These are phyloP conservation scores for Tetramorium alpestre DNA, from an alignment of 1,140 invertebrate species.

Conservation along the genomic window DNA sequence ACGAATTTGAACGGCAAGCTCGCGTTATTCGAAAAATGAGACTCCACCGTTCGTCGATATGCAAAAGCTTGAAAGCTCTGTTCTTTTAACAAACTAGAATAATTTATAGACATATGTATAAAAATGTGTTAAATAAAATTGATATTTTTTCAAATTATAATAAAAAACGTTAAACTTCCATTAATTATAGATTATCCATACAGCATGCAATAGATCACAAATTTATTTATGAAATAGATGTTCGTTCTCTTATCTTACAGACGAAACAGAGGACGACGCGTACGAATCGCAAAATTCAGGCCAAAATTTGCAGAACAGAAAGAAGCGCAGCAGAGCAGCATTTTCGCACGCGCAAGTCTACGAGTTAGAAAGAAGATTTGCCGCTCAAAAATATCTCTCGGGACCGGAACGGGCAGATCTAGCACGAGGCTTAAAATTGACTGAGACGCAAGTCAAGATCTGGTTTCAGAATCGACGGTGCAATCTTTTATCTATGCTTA, in stretches of 20 bases:
- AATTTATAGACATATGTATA: neutral
- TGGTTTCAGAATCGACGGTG: slow-evolving; percentile 85
- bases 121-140: neutral
- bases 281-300: slow-evolving; percentile 82
- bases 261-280: slow-evolving; percentile 83
- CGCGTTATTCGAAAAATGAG: slow-evolving; percentile 42
- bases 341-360: slow-evolving; percentile 98
- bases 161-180: neutral
- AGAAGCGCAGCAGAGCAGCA: slow-evolving; percentile 97
- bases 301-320: slow-evolving; percentile 87
- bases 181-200: neutral
- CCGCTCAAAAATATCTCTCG: slow-evolving; percentile 97
- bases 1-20: slow-evolving; percentile 33
- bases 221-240: neutral
- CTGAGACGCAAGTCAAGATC: slow-evolving; percentile 95
- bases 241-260: slow-evolving; percentile 73
- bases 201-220: neutral
- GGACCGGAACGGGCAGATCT: slow-evolving; percentile 97
- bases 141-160: neutral
- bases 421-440: slow-evolving; percentile 94
- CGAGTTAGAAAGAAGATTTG: slow-evolving; percentile 97
- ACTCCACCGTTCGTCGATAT: neutral
- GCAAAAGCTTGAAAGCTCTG: neutral
- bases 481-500: slow-evolving; percentile 19
- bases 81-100: neutral